Conservation (phyloP, 1,140 invertebrate genomes). For the Zeugodacus cucurbitae region DNA sequence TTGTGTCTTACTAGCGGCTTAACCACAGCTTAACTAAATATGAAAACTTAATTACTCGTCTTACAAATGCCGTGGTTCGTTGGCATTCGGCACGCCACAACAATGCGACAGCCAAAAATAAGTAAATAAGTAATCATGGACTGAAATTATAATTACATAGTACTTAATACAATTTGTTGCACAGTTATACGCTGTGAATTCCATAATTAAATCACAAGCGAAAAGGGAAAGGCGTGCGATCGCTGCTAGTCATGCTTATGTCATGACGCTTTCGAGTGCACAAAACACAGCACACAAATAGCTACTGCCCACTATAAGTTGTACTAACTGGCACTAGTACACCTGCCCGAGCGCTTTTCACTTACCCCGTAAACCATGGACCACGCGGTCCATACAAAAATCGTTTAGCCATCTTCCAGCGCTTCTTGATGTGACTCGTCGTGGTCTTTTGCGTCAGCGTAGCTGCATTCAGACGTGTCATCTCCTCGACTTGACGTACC, state of each 20-base stretch:
- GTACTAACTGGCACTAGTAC: background rate
- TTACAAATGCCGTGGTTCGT: background rate
- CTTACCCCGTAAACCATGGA: conserved; percentile 70
- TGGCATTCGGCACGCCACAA: conserved; percentile 15
- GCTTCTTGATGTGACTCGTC: conserved; percentile 67
- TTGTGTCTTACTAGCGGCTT: no score
- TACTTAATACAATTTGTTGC: background rate
- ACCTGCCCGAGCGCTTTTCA: conserved; percentile 28
- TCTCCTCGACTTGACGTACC: conserved; percentile 68
- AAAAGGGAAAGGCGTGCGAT: conserved; percentile 22
- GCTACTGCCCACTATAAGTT: background rate
- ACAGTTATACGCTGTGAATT: background rate
- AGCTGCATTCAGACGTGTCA: conserved; percentile 68
- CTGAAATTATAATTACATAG: background rate
- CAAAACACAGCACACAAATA: background rate
- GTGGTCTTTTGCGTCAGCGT: conserved; percentile 68
- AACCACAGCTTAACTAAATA: background rate
- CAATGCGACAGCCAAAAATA: background rate
- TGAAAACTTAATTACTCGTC: background rate
- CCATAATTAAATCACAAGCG: conserved; percentile 13
- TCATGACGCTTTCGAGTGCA: background rate
- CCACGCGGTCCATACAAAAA: conserved; percentile 71
- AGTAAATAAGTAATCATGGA: background rate
- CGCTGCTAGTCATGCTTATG: conserved; percentile 18
- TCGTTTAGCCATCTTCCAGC: conserved; percentile 70